Percentiles rank a stretch among this genome's conserved stretches.
Evolutionary conservation across 2,113 vertebrate genomes (phyloP).

Genomic region (Petroica traversi): DNA sequence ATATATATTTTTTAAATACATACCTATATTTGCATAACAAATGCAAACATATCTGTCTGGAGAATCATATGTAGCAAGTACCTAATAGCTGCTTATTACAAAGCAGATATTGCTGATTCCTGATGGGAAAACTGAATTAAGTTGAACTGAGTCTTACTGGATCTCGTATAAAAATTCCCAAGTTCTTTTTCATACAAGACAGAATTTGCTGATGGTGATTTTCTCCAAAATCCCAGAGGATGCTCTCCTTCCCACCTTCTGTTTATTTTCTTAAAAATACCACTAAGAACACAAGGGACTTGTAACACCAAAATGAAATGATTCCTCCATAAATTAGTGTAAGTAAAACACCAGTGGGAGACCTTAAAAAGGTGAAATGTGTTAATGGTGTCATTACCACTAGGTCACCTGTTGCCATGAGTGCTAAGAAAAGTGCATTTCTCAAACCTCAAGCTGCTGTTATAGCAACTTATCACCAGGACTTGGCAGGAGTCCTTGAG

Average conservation of each 20-base stretch:
- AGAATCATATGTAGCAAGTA: not conserved
- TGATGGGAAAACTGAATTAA: not conserved
- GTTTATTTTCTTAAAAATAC: constrained; percentile 26
- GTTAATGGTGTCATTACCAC: constrained; percentile 64
- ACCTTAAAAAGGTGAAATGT: constrained; percentile 51
- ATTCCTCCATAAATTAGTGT: constrained; percentile 15
- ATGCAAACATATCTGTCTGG: not conserved
- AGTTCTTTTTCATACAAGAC: not conserved
- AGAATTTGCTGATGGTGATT: not conserved
- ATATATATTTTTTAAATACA: not conserved
- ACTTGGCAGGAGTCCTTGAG: not conserved
- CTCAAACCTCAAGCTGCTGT: not conserved
- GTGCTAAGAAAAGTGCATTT: not conserved
- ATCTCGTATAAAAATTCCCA: not conserved
- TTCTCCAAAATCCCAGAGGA: not conserved
- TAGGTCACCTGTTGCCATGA: constrained; percentile 25
- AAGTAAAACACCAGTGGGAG: constrained; percentile 21
- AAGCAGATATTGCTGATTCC: not conserved
- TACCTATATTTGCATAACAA: not conserved
- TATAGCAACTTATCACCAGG: constrained; percentile 12
- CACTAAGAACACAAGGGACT: not conserved
- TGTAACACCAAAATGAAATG: constrained; percentile 29
- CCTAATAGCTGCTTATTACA: not conserved
- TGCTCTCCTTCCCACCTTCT: not conserved
- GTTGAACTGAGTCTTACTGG: not conserved